Base-by-base conservation (phyloP, 2,113 vertebrate species). In the Pantherophis guttatus region DNA sequence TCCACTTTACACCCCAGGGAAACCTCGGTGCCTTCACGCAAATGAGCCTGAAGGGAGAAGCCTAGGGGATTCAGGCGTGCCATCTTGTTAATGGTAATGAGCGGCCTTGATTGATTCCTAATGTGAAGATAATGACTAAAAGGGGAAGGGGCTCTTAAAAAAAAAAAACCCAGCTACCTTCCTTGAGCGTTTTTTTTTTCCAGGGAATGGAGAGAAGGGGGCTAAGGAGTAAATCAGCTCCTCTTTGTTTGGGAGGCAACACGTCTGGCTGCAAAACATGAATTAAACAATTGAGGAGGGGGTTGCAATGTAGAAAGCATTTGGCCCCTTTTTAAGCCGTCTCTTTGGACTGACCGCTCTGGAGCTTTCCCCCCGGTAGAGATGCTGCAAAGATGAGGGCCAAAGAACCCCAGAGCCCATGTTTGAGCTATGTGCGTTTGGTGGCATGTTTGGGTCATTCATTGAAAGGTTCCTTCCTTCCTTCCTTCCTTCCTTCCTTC, bases 111-210 rank as follows among this genome's bases (percentile, higher is more conserved):
- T 93, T 91, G 85, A 96, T 96, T 97, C 95, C 96, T 98, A 97
- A 98, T 97, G 97, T 95, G 97, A 97, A 96, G 95, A 95, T 97
- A 97, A 98, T 97, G 96, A 96, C 92, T 91, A 91, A 94, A 91
- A 53, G 95, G 96, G 96, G 90, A 94, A 94, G 87, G 93, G 95
- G 91, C 96, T 93, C 12, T 33, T 54, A 2, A 19, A 29, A 29
- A 26, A 26, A 50, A 12, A 26, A 24, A 54, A 55, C 53, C 33
- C 70, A 91, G 24, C 1, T 33, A 1, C 89, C 91, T 93, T 97
- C 97, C 96, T 95, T 95, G 96, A 94, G 94, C 29, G 26, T 89
- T 87, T 50, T 50, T 50, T 50, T 50, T 50, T 96, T 96, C 8
- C 90, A 48, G 91, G 90, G 89, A 75, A 13, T 57, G 53, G 3